A percentile compares a stretch with the other conserved stretches of the same genome.
These are phyloP conservation scores for Periophthalmus modestus DNA, from an alignment of 2,113 vertebrate genomes.

Conservation along the genomic window DNA sequence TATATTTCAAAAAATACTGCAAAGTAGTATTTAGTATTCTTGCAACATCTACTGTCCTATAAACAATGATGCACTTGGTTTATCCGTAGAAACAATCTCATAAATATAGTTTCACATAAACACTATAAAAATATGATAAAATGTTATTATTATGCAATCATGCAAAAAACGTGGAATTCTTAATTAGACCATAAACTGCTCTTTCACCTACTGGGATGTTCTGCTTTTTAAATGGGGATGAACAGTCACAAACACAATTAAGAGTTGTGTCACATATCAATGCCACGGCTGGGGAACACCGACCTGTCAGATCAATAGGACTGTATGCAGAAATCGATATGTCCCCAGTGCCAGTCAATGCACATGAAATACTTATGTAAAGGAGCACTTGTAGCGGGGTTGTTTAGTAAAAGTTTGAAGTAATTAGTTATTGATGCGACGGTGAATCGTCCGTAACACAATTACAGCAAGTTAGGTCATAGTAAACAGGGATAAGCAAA, in stretches of 20 bases:
- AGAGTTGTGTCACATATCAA: constrained; percentile 12
- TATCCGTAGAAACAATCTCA: not conserved
- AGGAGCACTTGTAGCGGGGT: not conserved
- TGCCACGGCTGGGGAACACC: not conserved
- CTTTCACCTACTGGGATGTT: not conserved
- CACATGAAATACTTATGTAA: not conserved
- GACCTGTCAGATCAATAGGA: not conserved
- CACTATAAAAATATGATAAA: not conserved
- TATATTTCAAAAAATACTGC: too few species aligned
- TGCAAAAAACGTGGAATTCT: not conserved
- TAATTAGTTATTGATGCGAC: constrained; percentile 2
- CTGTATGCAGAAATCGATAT: not conserved
- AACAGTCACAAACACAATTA: constrained; percentile 8
- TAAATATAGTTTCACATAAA: not conserved
- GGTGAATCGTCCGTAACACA: not conserved
- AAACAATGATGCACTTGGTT: too few species aligned
- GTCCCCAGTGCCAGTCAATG: not conserved
- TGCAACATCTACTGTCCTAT: too few species aligned
- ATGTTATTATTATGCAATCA: not conserved
- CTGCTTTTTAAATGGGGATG: constrained; percentile 2
- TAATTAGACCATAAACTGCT: not conserved
- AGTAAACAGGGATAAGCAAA: not conserved
- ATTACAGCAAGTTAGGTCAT: not conserved
- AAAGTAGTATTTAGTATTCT: too few species aligned
- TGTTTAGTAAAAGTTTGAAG: constrained; percentile 5